Conservation (phyloP, 2,113 vertebrate species). For the Epinephelus fuscoguttatus region DNA sequence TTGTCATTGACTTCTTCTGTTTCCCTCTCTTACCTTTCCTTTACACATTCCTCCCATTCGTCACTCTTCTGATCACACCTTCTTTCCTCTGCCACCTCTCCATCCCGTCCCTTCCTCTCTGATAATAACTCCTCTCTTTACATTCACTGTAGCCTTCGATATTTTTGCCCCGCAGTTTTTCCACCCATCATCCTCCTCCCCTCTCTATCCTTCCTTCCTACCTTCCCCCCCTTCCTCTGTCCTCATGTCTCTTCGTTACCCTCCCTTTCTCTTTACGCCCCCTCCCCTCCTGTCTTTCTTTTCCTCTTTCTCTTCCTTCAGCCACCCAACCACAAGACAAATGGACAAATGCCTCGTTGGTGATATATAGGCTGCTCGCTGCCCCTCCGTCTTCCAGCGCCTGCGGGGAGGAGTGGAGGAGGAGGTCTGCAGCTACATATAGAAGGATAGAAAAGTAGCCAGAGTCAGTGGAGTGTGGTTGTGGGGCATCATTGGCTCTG, state of each 20-base stretch:
- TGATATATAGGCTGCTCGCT: conserved; percentile 54
- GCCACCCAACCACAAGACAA: conserved; percentile 53
- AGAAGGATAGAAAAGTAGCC: not conserved
- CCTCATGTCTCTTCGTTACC: conserved; percentile 50
- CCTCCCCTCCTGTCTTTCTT: conserved; percentile 10
- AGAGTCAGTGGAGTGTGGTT: not conserved
- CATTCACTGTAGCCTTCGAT: too few relatives aligned
- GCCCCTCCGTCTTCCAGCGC: conserved; percentile 43
- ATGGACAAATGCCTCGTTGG: conserved; percentile 46
- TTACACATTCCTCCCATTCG: not conserved
- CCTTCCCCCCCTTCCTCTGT: not conserved
- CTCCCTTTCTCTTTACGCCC: not conserved
- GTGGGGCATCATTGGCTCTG: conserved; percentile 5
- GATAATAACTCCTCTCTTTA: not conserved
- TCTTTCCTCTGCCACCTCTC: too few relatives aligned
- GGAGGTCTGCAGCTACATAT: conserved; percentile 6
- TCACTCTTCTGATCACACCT: not conserved
- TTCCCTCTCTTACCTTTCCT: not conserved
- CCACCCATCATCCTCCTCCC: conserved; percentile 9
- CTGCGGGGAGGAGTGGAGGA: conserved; percentile 11
- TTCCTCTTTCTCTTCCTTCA: conserved; percentile 34
- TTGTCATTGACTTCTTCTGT: not conserved
- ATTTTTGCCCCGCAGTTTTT: not conserved
- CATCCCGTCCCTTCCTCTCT: not conserved
- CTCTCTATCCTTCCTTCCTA: not conserved